Evolutionary conservation across 1,140 invertebrate genomes (phyloP).

Genomic region (Cyphomyrmex costatus): DNA sequence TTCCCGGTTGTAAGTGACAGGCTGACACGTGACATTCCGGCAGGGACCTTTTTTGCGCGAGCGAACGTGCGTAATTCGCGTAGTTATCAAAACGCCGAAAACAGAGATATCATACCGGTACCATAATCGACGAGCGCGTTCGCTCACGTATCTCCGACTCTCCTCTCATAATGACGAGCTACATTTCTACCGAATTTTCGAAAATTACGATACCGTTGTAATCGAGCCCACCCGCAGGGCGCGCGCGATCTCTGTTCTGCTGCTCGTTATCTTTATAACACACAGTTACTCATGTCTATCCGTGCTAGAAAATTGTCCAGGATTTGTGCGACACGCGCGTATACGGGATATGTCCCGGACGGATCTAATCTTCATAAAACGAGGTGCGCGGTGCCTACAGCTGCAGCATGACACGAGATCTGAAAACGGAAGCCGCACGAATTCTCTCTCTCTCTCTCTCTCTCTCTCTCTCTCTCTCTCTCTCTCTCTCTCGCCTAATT

Average conservation of each 20-base stretch:
- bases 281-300: constrained; percentile 5
- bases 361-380: constrained; percentile 66
- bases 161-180: constrained; percentile 16
- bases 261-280: constrained; percentile 42
- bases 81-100: constrained; percentile 52
- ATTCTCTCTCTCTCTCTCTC: constrained; percentile 3
- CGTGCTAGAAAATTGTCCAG: constrained; percentile 18
- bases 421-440: constrained; percentile 24
- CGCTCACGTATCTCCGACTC: neutral
- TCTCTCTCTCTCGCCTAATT: neutral
- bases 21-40: constrained; percentile 53
- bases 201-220: constrained; percentile 26
- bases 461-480: neutral
- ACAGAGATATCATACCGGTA: constrained; percentile 26
- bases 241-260: constrained; percentile 11
- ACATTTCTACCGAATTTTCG: constrained; percentile 33
- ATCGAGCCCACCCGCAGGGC: neutral
- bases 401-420: neutral
- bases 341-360: constrained; percentile 18
- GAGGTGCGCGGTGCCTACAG: neutral
- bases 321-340: constrained; percentile 23
- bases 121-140: neutral
- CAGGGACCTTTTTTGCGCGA: constrained; percentile 34
- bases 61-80: constrained; percentile 54
- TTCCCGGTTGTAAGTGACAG: constrained; percentile 42